phyloP scores from a whole-genome alignment of 92 coral and sea anemone genomes.

The Porites divaricata region DNA sequence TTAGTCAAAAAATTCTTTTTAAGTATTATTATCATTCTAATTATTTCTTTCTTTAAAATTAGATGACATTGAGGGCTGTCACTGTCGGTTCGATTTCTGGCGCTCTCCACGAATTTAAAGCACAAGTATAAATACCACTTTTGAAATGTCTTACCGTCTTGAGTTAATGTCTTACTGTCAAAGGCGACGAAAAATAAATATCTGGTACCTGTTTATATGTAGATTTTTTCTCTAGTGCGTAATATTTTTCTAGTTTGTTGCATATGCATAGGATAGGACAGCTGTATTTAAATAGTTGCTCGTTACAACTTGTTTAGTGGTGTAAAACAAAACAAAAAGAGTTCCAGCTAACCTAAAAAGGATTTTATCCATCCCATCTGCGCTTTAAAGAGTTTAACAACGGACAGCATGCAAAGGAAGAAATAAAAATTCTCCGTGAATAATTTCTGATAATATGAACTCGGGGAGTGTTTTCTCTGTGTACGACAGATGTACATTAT shows the following conservation, averaged over 20 bases:
- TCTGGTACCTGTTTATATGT: slow-evolving; percentile 50
- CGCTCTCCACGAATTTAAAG: background rate
- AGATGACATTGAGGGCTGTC: background rate
- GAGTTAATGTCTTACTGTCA: slow-evolving; percentile 9
- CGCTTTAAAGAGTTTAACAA: slow-evolving; percentile 50
- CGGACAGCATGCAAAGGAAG: slow-evolving; percentile 1
- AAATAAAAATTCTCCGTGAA: background rate
- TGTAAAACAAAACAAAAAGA: slow-evolving; percentile 45
- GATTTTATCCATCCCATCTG: slow-evolving; percentile 43
- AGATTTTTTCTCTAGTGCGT: slow-evolving; percentile 28
- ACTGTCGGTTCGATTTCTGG: background rate
- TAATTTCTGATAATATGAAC: slow-evolving; percentile 8
- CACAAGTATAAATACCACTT: background rate
- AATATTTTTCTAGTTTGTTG: slow-evolving; percentile 16
- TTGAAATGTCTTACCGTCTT: background rate
- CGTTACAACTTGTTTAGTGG: slow-evolving; percentile 60
- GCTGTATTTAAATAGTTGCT: slow-evolving; percentile 54
- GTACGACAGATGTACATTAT: slow-evolving; percentile 31
- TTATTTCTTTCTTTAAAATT: slow-evolving; percentile 5
- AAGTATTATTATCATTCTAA: background rate
- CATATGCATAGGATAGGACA: slow-evolving; percentile 38
- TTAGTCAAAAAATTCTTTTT: slow-evolving; percentile 11
- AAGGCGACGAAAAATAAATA: slow-evolving; percentile 20
- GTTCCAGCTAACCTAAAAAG: slow-evolving; percentile 29
- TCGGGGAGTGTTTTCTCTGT: background rate